A percentile compares a stretch with the other conserved stretches of the same genome.
phyloP scores from a whole-genome alignment of 2,113 vertebrate genomes.

The Calidris pygmaea region DNA sequence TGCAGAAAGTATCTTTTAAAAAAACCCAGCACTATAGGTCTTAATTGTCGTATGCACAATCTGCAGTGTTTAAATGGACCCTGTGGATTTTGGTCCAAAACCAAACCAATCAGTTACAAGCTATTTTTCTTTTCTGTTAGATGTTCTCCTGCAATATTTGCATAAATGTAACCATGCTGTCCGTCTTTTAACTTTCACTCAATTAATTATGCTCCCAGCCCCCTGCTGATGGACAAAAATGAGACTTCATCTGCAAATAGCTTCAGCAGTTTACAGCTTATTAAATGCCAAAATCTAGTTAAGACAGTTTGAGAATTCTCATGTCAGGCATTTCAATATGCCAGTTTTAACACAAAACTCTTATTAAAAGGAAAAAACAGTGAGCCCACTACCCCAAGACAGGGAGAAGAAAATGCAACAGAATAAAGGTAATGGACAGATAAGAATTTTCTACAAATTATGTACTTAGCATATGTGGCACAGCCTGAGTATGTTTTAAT shows the following conservation, averaged over 20 bases:
- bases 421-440: conserved; percentile 58
- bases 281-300: conserved; percentile 86
- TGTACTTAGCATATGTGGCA: conserved; percentile 50
- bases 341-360: conserved; percentile 74
- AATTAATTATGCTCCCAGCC: conserved; percentile 82
- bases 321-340: conserved; percentile 75
- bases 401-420: not conserved
- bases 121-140: conserved; percentile 73
- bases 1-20: conserved; percentile 34
- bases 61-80: conserved; percentile 75
- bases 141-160: conserved; percentile 77
- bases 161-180: conserved; percentile 82
- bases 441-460: conserved; percentile 69
- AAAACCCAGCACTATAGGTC: not conserved
- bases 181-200: conserved; percentile 84
- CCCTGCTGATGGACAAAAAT: conserved; percentile 85
- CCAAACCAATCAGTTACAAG: conserved; percentile 74
- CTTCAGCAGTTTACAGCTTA: conserved; percentile 84
- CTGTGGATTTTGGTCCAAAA: conserved; percentile 77
- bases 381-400: conserved; percentile 48
- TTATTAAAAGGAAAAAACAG: conserved; percentile 61
- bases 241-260: conserved; percentile 84
- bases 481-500: conserved; percentile 59
- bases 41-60: conserved; percentile 74
- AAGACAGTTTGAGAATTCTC: conserved; percentile 80